phyloP scores from a whole-genome alignment of 2,797 vertebrate species.

The Ciconia nigra region DNA sequence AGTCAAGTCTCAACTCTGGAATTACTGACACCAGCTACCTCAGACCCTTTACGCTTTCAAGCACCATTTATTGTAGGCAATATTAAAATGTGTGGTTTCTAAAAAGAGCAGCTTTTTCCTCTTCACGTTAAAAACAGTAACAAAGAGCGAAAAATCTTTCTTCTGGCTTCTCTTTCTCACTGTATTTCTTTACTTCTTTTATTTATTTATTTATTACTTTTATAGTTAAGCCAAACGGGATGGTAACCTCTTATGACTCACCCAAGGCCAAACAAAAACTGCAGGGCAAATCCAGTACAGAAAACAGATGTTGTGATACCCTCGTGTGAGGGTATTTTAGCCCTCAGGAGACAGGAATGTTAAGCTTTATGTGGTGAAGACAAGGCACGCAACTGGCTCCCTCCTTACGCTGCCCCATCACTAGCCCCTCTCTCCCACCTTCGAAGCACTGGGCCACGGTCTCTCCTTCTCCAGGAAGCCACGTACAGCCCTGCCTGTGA shows the following conservation, averaged over 20 bases:
- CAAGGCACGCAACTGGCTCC: neutral
- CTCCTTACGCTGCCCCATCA: neutral
- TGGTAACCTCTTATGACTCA: neutral
- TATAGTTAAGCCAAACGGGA: neutral
- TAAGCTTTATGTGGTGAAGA: neutral
- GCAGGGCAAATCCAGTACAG: neutral
- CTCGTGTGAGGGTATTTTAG: neutral
- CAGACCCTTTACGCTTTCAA: neutral
- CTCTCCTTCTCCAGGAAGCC: neutral
- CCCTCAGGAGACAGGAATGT: neutral
- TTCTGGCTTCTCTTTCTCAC: neutral
- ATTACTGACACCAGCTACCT: neutral
- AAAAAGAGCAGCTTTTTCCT: slow-evolving; percentile 3
- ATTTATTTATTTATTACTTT: neutral
- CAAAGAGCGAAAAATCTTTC: neutral
- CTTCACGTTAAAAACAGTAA: neutral
- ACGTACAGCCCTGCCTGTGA: neutral
- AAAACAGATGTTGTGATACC: neutral
- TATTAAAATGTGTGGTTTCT: neutral
- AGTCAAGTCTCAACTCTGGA: neutral
- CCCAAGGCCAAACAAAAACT: neutral
- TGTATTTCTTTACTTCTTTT: neutral
- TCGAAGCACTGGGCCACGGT: accelerated
- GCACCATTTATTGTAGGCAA: neutral
- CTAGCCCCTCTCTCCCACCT: neutral